Evolutionary conservation across 2,888 invertebrate species (phyloP), one percentile per base, ranked within the genome.

Genomic region (Chirona hameri): DNA sequence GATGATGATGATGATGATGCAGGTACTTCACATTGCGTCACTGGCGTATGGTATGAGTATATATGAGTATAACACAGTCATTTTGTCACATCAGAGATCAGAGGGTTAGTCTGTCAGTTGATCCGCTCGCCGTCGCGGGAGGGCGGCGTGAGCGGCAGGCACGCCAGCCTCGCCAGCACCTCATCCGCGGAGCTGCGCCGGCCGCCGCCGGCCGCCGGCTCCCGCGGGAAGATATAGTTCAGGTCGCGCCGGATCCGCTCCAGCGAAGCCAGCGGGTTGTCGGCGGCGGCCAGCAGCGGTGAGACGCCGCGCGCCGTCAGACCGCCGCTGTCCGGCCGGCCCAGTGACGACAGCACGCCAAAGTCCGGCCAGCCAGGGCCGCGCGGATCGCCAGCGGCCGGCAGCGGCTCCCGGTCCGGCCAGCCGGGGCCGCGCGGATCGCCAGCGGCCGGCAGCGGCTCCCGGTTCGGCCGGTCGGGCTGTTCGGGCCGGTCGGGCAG

Each of bases 221-320:
- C 76, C 10, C 76, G 76, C 21, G 31, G 39, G 21, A 76, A 76
- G 31, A 76, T 76, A 39, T 21, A 76, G 39, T 31, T 76, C 39
- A 76, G 76, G 21, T 76, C 76, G 76, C 76, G 76, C 21, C 76
- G 76, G 21, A 76, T 76, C 21, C 76, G 39, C 76, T 76, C 76
- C 39, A 76, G 31, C 18, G 76, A 39, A 39, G 76, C 76, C 7
- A 39, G 39, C 39, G 31, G 39, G 76, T 76, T 31, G 76, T 76
- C 76, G 14, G 18, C 31, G 76, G 39, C 15, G 76, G 39, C 39
- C 31, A 76, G 76, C 76, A 76, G 76, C 39, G 76, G 76, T 21
- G 76, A 76, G 31, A 76, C 39, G 76, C 69, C 21, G 10, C 76
- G 76, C 9, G 31, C 39, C 76, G 76, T 7, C 60, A n/a, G 24